These are phyloP conservation scores for Erythrocebus patas DNA, from an alignment of 2,113 vertebrate genomes.

Conservation along the genomic window DNA sequence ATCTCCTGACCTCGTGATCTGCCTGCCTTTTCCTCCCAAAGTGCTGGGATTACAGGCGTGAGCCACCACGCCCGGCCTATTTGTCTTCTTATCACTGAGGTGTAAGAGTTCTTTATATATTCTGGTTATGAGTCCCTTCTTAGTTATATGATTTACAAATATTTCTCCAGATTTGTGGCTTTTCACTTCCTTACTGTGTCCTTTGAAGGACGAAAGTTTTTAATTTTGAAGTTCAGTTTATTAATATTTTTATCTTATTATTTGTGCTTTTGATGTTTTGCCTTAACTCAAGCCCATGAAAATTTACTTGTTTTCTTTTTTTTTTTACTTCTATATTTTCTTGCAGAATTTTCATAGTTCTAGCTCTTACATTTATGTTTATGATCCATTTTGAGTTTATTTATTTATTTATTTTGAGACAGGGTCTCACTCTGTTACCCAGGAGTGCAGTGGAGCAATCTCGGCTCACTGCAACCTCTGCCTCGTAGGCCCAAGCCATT, in stretches of 20 bases:
- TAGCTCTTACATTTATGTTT: not conserved
- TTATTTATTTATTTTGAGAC: too few species aligned
- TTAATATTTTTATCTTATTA: not conserved
- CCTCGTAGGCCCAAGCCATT: too few species aligned
- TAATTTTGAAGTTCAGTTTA: not conserved
- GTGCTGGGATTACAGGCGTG: too few species aligned
- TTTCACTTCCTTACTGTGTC: not conserved
- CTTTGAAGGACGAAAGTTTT: not conserved
- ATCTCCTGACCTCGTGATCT: too few species aligned
- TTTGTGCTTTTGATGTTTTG: not conserved
- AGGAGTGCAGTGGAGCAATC: too few species aligned
- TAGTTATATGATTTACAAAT: not conserved
- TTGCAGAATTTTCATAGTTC: not conserved
- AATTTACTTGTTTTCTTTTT: not conserved
- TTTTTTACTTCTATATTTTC: not conserved
- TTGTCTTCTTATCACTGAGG: not conserved
- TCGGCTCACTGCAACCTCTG: too few species aligned
- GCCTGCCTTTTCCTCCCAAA: too few species aligned
- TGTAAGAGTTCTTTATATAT: not conserved
- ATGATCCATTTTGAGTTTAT: not conserved
- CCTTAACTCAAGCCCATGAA: not conserved
- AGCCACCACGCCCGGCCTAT: too few species aligned
- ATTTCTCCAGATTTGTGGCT: not conserved
- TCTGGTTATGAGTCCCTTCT: not conserved
- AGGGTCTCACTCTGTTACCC: too few species aligned